Conservation (phyloP, 2,888 invertebrate genomes). For the Polietes domitor region DNA sequence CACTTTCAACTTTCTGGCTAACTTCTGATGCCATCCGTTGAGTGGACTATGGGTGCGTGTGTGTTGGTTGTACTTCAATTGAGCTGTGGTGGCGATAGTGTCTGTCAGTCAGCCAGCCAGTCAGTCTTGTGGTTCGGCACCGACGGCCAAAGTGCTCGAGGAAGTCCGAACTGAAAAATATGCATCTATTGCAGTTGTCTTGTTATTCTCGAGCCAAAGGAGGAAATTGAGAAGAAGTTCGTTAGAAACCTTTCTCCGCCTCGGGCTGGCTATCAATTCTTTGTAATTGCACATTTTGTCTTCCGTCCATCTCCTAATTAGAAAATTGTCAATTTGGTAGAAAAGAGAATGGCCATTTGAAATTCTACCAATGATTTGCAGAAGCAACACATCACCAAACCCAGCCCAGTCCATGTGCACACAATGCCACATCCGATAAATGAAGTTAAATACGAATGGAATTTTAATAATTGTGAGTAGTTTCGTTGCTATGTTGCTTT, state of each 20-base stretch:
- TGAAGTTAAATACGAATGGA: constrained; percentile 18
- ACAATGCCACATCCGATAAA: background rate
- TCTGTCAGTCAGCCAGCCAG: background rate
- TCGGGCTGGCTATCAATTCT: background rate
- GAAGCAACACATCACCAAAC: background rate
- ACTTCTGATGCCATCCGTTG: constrained; percentile 1
- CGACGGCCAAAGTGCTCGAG: background rate
- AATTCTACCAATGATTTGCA: constrained; percentile 9
- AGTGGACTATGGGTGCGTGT: background rate
- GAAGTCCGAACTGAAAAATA: background rate
- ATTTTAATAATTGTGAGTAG: constrained; percentile 24
- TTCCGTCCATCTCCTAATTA: constrained; percentile 46
- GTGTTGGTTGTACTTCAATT: background rate
- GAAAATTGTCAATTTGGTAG: constrained; percentile 61
- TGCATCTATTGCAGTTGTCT: background rate
- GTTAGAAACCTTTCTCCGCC: constrained; percentile 4
- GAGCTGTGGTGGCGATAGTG: constrained; percentile 5
- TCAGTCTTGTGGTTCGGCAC: background rate
- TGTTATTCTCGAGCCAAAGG: background rate
- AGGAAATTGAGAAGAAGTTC: background rate
- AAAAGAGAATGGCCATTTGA: background rate
- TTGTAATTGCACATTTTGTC: constrained; percentile 17
- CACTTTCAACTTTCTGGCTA: constrained; percentile 2
- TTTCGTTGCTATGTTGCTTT: background rate
- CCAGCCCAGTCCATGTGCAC: background rate